phyloP scores from a whole-genome alignment of 1,140 invertebrate genomes.

The Danaus plexippus region DNA sequence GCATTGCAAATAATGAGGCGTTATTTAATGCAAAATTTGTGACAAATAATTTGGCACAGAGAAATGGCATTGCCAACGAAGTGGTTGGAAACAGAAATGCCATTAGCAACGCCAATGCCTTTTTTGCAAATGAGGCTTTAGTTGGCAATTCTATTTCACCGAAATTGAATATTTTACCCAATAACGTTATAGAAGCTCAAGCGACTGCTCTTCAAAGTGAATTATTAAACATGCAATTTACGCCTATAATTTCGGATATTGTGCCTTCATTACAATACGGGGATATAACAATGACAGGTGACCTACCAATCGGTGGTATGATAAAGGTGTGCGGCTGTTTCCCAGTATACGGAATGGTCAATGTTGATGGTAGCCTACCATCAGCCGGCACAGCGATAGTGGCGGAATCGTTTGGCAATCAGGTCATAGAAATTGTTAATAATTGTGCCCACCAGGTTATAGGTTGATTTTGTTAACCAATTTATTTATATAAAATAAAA shows the following conservation, averaged over 20 bases:
- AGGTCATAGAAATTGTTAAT: slow-evolving; percentile 28
- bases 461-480: too few species aligned
- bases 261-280: slow-evolving; percentile 49
- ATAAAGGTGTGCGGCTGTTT: slow-evolving; percentile 57
- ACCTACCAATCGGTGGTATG: slow-evolving; percentile 49
- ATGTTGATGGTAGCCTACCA: slow-evolving; percentile 45
- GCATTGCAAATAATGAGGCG: slow-evolving; percentile 4
- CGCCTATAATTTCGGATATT: slow-evolving; percentile 42
- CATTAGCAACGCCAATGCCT: neutral
- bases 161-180: too few species aligned
- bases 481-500: too few species aligned
- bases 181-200: neutral
- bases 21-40: slow-evolving; percentile 8
- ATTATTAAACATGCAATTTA: slow-evolving; percentile 29
- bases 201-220: slow-evolving; percentile 11
- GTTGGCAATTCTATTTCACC: too few species aligned
- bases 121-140: slow-evolving; percentile 13
- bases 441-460: slow-evolving; percentile 25
- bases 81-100: too few species aligned
- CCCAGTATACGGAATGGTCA: slow-evolving; percentile 51
- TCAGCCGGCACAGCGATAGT: slow-evolving; percentile 42
- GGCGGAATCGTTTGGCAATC: slow-evolving; percentile 28
- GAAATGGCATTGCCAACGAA: too few species aligned
- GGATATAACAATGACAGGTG: slow-evolving; percentile 45
- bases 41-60: slow-evolving; percentile 9